These are phyloP conservation scores for Caenorhabditis sp. DNA, from an alignment of 2,888 invertebrate species.

Conservation along the genomic window DNA sequence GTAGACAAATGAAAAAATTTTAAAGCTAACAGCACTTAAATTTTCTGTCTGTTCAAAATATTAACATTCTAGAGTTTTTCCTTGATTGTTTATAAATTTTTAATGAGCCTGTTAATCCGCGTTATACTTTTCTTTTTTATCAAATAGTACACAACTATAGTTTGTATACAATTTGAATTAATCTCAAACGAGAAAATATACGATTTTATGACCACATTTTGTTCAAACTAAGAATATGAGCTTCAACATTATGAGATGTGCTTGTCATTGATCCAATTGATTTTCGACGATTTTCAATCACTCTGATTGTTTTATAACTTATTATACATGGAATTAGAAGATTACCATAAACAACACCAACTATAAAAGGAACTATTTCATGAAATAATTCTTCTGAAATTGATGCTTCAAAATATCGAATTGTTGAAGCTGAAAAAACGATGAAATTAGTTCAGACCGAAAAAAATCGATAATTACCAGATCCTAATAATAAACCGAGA, in stretches of 20 bases:
- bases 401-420: slow-evolving; percentile 18
- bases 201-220: slow-evolving; percentile 12
- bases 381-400: slow-evolving; percentile 28
- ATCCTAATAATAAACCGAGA: slow-evolving; percentile 11
- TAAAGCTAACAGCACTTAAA: no score
- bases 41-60: no score
- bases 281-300: slow-evolving; percentile 15
- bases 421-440: slow-evolving; percentile 8
- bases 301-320: slow-evolving; percentile 14
- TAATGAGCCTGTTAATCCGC: no score
- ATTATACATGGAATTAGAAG: slow-evolving; percentile 10
- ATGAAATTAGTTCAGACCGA: not conserved
- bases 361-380: not conserved
- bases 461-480: slow-evolving; percentile 5
- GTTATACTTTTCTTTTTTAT: no score
- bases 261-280: slow-evolving; percentile 19
- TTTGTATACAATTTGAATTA: no score
- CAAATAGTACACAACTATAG: no score
- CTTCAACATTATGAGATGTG: not conserved
- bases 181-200: not conserved
- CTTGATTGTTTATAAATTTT: no score
- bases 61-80: no score
- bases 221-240: slow-evolving; percentile 9
- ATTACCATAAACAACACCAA: slow-evolving; percentile 8
- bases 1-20: no score